A percentile compares a stretch with the other conserved stretches of the same genome.
These are phyloP conservation scores for Conger conger DNA, from an alignment of 2,113 vertebrate genomes.

Conservation along the genomic window DNA sequence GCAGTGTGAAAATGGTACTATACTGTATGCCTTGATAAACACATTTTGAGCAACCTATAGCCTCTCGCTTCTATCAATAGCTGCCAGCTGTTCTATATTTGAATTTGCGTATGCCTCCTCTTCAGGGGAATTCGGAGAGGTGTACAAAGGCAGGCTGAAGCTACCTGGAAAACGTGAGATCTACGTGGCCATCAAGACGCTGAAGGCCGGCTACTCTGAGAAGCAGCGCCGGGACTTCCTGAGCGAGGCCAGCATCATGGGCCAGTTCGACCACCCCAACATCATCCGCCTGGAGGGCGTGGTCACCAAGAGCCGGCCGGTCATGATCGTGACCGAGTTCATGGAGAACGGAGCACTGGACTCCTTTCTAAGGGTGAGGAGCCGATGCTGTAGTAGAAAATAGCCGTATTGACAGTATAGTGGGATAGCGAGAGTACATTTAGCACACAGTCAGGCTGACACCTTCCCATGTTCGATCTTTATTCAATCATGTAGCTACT, in stretches of 20 bases:
- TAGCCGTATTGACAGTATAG: background rate
- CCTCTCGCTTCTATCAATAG: conserved; percentile 37
- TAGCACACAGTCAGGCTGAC: too few species aligned
- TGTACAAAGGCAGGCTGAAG: conserved; percentile 95
- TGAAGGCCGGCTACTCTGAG: conserved; percentile 93
- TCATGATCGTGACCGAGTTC: conserved; percentile 99
- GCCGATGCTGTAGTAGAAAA: background rate
- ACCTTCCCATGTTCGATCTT: background rate
- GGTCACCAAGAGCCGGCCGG: conserved; percentile 94
- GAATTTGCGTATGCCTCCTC: conserved; percentile 19
- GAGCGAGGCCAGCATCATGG: conserved; percentile 98
- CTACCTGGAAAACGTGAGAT: conserved; percentile 94
- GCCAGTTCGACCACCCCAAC: conserved; percentile 97
- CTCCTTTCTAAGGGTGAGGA: conserved; percentile 91
- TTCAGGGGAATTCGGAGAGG: conserved; percentile 95
- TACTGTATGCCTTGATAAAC: background rate
- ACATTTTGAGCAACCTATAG: conserved; percentile 39
- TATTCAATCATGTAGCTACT: background rate
- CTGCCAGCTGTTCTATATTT: conserved; percentile 15
- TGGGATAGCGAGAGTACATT: too few species aligned
- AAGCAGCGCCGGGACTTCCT: conserved; percentile 96
- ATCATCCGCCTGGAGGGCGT: conserved; percentile 96
- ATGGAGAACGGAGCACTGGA: conserved; percentile 98
- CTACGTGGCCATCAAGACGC: conserved; percentile 94
- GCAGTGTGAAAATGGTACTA: conserved; percentile 19